phyloP scores from a whole-genome alignment of 2,797 vertebrate genomes.

The Sciurus vulgaris region DNA sequence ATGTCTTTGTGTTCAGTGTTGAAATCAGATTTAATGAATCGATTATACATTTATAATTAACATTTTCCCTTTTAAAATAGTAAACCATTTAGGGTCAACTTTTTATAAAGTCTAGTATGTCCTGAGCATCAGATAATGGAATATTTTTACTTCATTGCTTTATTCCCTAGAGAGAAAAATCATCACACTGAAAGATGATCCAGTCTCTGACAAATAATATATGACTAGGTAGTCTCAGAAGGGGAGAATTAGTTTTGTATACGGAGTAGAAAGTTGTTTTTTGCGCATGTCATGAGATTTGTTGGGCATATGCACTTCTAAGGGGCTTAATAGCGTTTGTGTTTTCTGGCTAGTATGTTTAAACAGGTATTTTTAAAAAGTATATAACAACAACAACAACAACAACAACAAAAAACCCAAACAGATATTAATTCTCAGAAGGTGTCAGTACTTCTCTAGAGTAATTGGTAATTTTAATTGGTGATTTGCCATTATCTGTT shows the following conservation, averaged over 20 bases:
- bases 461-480: neutral
- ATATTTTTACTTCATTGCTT: conserved; percentile 69
- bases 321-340: conserved; percentile 18
- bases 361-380: too few relatives aligned
- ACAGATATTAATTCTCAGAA: conserved; percentile 14
- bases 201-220: neutral
- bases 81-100: neutral
- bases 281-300: neutral
- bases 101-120: conserved; percentile 4
- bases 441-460: neutral
- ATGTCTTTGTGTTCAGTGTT: neutral
- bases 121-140: neutral
- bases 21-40: conserved; percentile 28
- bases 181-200: conserved; percentile 9
- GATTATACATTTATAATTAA: conserved; percentile 34
- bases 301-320: conserved; percentile 35
- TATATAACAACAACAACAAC: too few relatives aligned
- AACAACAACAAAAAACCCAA: too few relatives aligned
- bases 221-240: neutral
- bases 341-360: conserved; percentile 39
- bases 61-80: conserved; percentile 53
- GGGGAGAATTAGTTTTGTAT: neutral
- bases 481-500: neutral
- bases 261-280: neutral
- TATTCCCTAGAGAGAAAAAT: conserved; percentile 54